Conservation (phyloP, 2,888 invertebrate genomes). For the Brachynemurus nebulosus region DNA sequence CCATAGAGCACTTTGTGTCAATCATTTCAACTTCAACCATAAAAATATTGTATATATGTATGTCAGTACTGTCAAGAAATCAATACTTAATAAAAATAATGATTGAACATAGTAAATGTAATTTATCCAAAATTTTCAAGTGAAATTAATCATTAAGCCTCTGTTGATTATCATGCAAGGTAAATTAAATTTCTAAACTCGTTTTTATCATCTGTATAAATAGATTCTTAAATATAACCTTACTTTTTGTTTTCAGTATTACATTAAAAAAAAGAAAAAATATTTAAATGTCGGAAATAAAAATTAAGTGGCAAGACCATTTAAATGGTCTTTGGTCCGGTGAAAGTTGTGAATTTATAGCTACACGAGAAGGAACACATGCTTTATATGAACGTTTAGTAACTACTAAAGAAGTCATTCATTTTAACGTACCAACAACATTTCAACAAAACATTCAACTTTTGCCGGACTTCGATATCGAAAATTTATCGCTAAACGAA, state of each 20-base stretch:
- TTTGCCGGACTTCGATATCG: conserved; percentile 40
- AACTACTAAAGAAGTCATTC: conserved; percentile 35
- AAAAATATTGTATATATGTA: too few relatives aligned
- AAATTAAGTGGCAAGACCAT: conserved; percentile 40
- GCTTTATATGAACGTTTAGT: conserved; percentile 39
- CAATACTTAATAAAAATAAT: too few relatives aligned
- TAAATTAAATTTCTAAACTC: too few relatives aligned
- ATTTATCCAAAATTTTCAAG: too few relatives aligned
- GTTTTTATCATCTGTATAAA: too few relatives aligned
- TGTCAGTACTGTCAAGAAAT: too few relatives aligned
- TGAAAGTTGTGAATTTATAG: conserved; percentile 40
- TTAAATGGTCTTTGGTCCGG: conserved; percentile 42
- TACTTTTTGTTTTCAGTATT: neutral
- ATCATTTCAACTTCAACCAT: too few relatives aligned
- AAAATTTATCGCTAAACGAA: conserved; percentile 32
- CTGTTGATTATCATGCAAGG: too few relatives aligned
- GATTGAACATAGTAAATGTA: too few relatives aligned
- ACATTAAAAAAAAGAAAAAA: neutral
- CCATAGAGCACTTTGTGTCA: too few relatives aligned
- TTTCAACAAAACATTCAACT: conserved; percentile 22
- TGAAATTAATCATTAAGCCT: too few relatives aligned
- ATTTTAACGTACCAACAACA: conserved; percentile 24
- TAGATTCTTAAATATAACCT: too few relatives aligned
- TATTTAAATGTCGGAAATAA: conserved; percentile 13
- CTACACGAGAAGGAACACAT: conserved; percentile 36